A percentile compares a stretch with the other conserved stretches of the same genome.
Conservation (phyloP, 64 coral and sea anemone species). For the Catalaphyllia jardinei region DNA sequence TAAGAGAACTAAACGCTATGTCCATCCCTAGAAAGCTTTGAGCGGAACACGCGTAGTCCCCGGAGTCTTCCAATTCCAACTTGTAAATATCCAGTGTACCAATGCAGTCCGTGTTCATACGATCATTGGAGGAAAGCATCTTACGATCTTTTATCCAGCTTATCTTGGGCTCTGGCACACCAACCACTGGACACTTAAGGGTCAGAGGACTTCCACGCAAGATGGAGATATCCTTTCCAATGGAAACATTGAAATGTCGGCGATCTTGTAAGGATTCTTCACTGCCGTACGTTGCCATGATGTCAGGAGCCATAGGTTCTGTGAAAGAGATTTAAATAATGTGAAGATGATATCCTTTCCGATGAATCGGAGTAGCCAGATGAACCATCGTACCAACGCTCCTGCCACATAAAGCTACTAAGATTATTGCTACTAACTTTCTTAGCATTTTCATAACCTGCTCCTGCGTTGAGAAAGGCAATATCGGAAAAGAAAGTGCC, state of each 20-base stretch:
- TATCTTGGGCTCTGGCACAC: conserved; percentile 81
- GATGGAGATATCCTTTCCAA: conserved; percentile 64
- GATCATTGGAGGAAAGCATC: conserved; percentile 42
- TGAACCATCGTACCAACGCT: no score
- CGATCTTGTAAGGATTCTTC: conserved; percentile 52
- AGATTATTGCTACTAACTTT: no score
- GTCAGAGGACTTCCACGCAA: conserved; percentile 61
- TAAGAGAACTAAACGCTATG: conserved; percentile 75
- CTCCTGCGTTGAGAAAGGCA: no score
- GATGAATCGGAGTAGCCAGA: no score
- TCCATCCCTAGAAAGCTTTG: conserved; percentile 87
- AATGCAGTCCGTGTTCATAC: conserved; percentile 73
- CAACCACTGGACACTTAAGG: conserved; percentile 73
- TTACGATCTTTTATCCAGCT: conserved; percentile 79
- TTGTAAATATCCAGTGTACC: conserved; percentile 67
- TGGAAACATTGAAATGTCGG: conserved; percentile 66
- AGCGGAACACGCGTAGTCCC: conserved; percentile 76
- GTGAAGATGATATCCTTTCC: no score
- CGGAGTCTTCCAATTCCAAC: conserved; percentile 46
- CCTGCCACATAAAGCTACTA: no score
- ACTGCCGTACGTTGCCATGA: conserved; percentile 59
- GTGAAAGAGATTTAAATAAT: background rate
- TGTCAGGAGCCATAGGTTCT: conserved; percentile 75
- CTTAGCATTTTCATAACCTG: no score
- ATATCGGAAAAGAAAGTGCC: no score